Conservation (phyloP, 2,113 vertebrate species). For the Stegostoma tigrinum region DNA sequence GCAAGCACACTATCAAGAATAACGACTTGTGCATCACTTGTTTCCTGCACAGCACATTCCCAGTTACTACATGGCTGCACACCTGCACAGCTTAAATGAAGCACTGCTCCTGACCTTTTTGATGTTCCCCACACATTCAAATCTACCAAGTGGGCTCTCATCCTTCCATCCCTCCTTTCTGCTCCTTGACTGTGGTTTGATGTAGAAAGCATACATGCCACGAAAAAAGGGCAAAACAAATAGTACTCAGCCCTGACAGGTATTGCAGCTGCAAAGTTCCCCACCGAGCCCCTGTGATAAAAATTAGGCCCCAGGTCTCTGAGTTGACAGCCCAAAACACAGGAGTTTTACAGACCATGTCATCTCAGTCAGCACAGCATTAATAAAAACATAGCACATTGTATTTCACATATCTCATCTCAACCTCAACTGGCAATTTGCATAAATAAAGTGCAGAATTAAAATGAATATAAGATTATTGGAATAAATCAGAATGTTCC, state of each 20-base stretch:
- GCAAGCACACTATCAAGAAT: neutral
- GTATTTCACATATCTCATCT: slow-evolving; percentile 6
- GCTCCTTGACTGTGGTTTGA: neutral
- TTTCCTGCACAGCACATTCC: neutral
- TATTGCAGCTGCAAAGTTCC: neutral
- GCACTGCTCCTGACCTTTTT: neutral
- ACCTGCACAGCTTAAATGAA: neutral
- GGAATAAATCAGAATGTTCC: slow-evolving; percentile 28
- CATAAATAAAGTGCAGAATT: slow-evolving; percentile 16
- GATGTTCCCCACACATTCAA: neutral
- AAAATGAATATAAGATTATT: slow-evolving; percentile 20
- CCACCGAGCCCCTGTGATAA: neutral
- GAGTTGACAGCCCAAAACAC: neutral
- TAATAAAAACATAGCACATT: neutral
- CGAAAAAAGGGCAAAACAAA: neutral
- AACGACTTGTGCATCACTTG: neutral
- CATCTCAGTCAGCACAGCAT: neutral
- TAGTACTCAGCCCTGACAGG: neutral
- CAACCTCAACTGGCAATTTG: slow-evolving; percentile 8
- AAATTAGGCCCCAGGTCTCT: neutral
- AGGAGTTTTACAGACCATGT: neutral
- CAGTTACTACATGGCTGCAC: neutral
- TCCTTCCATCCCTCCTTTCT: neutral
- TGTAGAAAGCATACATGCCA: neutral
- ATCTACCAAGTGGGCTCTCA: neutral